Evolutionary conservation across 2,888 invertebrate species (phyloP), one percentile per base, ranked within the genome.

Genomic region (Eustalomyia histrio): DNA sequence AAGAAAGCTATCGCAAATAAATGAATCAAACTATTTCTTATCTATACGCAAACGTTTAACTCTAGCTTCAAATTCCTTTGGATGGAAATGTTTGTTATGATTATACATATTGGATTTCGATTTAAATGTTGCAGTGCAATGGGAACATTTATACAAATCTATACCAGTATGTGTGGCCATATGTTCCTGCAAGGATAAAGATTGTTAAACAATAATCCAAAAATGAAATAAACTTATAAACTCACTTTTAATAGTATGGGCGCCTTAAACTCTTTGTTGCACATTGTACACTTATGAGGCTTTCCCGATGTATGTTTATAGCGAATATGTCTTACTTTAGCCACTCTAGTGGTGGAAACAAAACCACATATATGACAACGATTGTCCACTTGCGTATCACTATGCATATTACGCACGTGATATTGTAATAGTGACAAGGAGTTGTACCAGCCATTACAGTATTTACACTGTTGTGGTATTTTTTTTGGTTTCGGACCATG

Each of bases 101-200:
- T 87, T 87, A 82, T 88, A 87, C 87, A 89, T 87, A 73, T 89
- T 89, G 0, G 87, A 89, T 76, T 87, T 88, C 17, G 88, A 88
- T 72, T 88, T 88, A 67, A 89, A 89, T 21, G 88, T 88, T 80
- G 85, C 87, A 9, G 88, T 85, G 52, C 89, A 89, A 82, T 88
- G 87, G 17, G 85, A 84, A 71, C 89, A 89, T 10, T 87, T 88
- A 76, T 89, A 89, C 35, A 89, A 75, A 14, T 87, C 87, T 75
- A 88, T 87, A 14, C 86, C 85, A 0, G 89, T 89, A n/a, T 89
- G 89, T 3, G 87, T 88, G 43, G 90, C 87, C 87, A 89, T 86
- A 68, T 90, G 90, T 67, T 90, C 90, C 89, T 90, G 35, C 0
- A 57, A 69, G 24, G 68, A 68, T 43, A 18, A 8, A 18, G 2